These are phyloP conservation scores for Kryptopterus vitreolus DNA, from an alignment of 2,797 vertebrate genomes.

Conservation along the genomic window DNA sequence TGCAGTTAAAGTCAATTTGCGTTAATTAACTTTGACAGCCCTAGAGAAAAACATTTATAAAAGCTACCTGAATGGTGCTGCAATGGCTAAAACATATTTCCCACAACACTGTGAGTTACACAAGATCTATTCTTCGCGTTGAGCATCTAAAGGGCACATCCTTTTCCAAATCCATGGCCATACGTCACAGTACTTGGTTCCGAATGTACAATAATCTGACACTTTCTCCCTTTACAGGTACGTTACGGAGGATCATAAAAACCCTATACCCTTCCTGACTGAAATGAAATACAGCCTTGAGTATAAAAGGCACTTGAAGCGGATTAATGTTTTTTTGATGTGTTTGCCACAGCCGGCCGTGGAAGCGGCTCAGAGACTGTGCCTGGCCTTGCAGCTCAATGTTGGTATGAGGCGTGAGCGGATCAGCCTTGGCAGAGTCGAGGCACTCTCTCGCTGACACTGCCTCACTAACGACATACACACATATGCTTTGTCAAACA, in stretches of 20 bases:
- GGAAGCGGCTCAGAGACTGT: slow-evolving; percentile 25
- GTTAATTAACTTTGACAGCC: too few relatives aligned
- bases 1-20: too few relatives aligned
- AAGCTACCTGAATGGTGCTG: background rate
- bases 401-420: slow-evolving; percentile 27
- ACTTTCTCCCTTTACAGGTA: slow-evolving; percentile 22
- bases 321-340: slow-evolving; percentile 54
- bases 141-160: slow-evolving; percentile 34
- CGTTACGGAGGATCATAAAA: slow-evolving; percentile 22
- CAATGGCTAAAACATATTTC: background rate
- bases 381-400: slow-evolving; percentile 28
- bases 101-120: background rate
- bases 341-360: slow-evolving; percentile 34
- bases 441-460: slow-evolving; percentile 7
- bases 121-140: slow-evolving; percentile 1
- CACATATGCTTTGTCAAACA: slow-evolving; percentile 20
- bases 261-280: background rate
- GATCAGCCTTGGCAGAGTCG: slow-evolving; percentile 34
- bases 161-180: slow-evolving; percentile 1
- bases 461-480: slow-evolving; percentile 20
- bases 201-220: slow-evolving; percentile 34
- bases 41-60: background rate
- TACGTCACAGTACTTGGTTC: slow-evolving; percentile 8
- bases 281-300: slow-evolving; percentile 29
- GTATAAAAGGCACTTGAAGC: slow-evolving; percentile 44